Evolutionary conservation across 2,113 vertebrate genomes (phyloP).

Genomic region (Narcine bancroftii): DNA sequence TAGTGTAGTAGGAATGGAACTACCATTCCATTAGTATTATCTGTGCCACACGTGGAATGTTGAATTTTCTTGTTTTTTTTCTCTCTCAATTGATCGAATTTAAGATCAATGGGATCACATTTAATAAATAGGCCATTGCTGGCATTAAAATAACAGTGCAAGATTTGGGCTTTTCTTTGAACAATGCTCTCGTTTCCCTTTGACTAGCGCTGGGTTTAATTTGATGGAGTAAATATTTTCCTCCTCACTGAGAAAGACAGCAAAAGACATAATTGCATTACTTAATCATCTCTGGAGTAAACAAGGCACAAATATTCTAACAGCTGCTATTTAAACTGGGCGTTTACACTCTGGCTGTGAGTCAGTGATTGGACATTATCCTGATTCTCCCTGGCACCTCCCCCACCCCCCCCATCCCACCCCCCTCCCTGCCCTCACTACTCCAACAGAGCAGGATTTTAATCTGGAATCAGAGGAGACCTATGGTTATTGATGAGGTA

Average conservation of each 20-base stretch:
- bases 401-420: no score
- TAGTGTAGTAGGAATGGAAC: not conserved
- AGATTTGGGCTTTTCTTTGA: not conserved
- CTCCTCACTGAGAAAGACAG: not conserved
- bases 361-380: not conserved
- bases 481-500: not conserved
- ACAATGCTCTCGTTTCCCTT: not conserved
- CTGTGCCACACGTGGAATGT: not conserved
- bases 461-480: not conserved
- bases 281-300: slow-evolving; percentile 1
- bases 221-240: not conserved
- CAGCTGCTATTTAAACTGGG: not conserved
- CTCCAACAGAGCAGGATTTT: not conserved
- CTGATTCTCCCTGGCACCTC: not conserved
- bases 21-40: not conserved
- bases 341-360: not conserved
- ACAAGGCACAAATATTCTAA: not conserved
- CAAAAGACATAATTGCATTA: not conserved
- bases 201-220: not conserved
- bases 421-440: no score
- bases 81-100: not conserved
- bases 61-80: not conserved
- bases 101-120: not conserved
- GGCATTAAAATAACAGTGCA: not conserved
- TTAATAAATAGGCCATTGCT: not conserved